Percentiles rank a stretch among this genome's conserved stretches.
phyloP scores from a whole-genome alignment of 2,797 vertebrate species.

The Hemitrygon akajei region DNA sequence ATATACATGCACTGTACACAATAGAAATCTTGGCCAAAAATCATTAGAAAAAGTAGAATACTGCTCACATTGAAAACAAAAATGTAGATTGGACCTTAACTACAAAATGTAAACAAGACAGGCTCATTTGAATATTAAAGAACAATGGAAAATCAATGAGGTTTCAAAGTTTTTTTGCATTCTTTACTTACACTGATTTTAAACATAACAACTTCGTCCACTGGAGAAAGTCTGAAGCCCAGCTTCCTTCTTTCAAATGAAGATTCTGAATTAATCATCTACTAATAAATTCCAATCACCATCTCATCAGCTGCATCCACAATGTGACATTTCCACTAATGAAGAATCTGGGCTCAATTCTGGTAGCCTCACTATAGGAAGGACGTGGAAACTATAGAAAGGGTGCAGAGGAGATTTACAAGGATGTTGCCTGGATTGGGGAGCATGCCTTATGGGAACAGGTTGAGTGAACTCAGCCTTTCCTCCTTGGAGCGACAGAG shows the following conservation, averaged over 20 bases:
- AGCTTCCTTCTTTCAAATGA: background rate
- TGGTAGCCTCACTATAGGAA: no score
- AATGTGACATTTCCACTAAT: background rate
- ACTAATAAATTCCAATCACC: background rate
- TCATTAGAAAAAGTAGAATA: background rate
- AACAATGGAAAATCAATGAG: background rate
- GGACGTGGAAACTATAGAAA: no score
- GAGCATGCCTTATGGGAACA: no score
- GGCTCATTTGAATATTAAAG: background rate
- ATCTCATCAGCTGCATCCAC: background rate
- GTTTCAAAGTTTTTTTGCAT: background rate
- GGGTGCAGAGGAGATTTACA: no score
- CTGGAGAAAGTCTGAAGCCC: background rate
- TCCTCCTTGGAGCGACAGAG: no score
- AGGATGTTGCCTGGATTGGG: no score
- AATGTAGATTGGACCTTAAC: background rate
- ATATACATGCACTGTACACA: background rate
- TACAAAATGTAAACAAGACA: background rate
- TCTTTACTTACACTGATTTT: background rate
- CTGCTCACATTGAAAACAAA: background rate
- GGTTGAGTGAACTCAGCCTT: no score
- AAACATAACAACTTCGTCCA: background rate
- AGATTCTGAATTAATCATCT: background rate
- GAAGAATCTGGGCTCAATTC: background rate
- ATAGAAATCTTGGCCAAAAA: background rate